A percentile compares a stretch with the other conserved stretches of the same genome.
Evolutionary conservation across 2,113 vertebrate genomes (phyloP).

Genomic region (Sus scrofa): T2T-Sscrofa CM000819.6:82530001-82530500

Average conservation of each 20-base stretch:
- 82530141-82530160: neutral
- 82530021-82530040: neutral
- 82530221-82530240: neutral
- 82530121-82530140: neutral
- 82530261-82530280: neutral
- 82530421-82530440: too few relatives aligned
- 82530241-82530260: neutral
- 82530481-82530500: neutral
- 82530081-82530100: neutral
- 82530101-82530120: neutral
- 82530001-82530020: neutral
- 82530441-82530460: too few relatives aligned
- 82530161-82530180: slow-evolving; percentile 10
- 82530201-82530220: neutral
- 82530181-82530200: neutral
- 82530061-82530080: neutral
- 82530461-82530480: neutral
- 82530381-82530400: too few relatives aligned
- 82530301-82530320: too few relatives aligned
- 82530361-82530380: too few relatives aligned
- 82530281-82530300: too few relatives aligned
- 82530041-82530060: neutral
- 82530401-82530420: too few relatives aligned
- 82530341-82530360: too few relatives aligned
- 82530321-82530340: too few relatives aligned